Percentiles rank a stretch among this genome's conserved stretches.
Evolutionary conservation across 1,140 invertebrate genomes (phyloP).

Genomic region (Brachionus paranguensis): DNA sequence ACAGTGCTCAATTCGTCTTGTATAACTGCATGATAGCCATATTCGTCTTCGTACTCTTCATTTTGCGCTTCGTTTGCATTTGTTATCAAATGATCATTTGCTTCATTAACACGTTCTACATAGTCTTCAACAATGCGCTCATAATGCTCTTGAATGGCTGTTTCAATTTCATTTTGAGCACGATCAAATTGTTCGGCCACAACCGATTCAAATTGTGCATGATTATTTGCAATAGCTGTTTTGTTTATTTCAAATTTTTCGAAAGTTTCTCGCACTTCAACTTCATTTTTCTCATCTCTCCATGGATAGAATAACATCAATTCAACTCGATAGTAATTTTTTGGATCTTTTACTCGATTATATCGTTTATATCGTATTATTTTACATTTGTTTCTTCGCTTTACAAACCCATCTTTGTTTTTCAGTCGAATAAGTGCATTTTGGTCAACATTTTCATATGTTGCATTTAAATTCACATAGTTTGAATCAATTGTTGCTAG

Average conservation of each 20-base stretch:
- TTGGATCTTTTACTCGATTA: not conserved
- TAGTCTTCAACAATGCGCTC: not conserved
- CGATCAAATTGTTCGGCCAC: not conserved
- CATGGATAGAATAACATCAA: not conserved
- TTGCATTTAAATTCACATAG: too few relatives aligned
- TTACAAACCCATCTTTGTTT: not conserved
- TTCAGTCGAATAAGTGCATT: too few relatives aligned
- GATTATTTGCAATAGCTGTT: not conserved
- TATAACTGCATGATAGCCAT: not conserved
- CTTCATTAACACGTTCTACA: not conserved
- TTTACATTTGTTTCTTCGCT: not conserved
- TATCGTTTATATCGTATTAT: not conserved
- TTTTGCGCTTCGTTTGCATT: not conserved
- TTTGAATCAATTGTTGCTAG: too few relatives aligned
- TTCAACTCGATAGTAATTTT: conserved; percentile 8
- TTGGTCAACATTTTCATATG: too few relatives aligned
- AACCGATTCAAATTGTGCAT: not conserved
- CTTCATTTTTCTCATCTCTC: not conserved
- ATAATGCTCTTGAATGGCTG: not conserved
- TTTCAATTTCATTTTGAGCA: not conserved
- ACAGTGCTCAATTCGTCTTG: not conserved
- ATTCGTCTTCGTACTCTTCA: not conserved
- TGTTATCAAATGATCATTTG: not conserved
- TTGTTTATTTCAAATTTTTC: not conserved
- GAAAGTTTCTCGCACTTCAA: not conserved